A percentile compares a stretch with the other conserved stretches of the same genome.
Evolutionary conservation across 2,888 invertebrate species (phyloP).

Genomic region (Drosophila longiperda): DNA sequence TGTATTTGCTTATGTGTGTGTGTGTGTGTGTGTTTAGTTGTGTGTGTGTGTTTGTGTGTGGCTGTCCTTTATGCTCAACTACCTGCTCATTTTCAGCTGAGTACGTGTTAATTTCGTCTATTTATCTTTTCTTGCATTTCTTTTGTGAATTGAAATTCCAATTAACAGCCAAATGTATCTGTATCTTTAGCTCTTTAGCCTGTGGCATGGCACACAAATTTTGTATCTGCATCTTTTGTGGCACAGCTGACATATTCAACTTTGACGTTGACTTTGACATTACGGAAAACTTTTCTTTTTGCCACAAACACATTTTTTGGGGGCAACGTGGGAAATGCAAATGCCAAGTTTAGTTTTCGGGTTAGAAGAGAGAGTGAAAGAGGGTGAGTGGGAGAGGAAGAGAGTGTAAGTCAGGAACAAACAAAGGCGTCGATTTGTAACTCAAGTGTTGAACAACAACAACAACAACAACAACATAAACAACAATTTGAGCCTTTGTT

Average conservation of each 20-base stretch:
- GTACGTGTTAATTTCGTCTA: conserved; percentile 77
- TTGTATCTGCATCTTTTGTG: conserved; percentile 28
- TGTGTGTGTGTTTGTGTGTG: conserved; percentile 22
- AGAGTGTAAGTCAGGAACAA: conserved; percentile 53
- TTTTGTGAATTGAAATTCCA: conserved; percentile 64
- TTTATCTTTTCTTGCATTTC: conserved; percentile 48
- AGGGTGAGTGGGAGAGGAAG: conserved; percentile 10
- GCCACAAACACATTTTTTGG: conserved; percentile 12
- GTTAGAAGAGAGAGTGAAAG: conserved; percentile 10
- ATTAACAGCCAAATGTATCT: conserved; percentile 58
- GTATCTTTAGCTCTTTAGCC: conserved; percentile 6
- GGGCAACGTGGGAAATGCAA: conserved; percentile 77
- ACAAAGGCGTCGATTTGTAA: conserved; percentile 69
- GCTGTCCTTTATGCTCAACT: conserved; percentile 55
- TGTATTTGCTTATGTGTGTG: conserved; percentile 15
- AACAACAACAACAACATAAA: background rate
- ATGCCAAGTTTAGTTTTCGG: conserved; percentile 48
- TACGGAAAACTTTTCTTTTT: background rate
- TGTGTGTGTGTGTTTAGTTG: conserved; percentile 24
- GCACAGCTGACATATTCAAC: conserved; percentile 55
- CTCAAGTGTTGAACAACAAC: conserved; percentile 41
- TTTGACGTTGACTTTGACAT: conserved; percentile 54
- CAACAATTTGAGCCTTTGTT: conserved; percentile 50
- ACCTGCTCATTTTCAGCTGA: conserved; percentile 77
- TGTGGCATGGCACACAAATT: background rate